These are phyloP conservation scores for Parochlus steinenii DNA, from an alignment of 2,888 invertebrate genomes.

Conservation along the genomic window DNA sequence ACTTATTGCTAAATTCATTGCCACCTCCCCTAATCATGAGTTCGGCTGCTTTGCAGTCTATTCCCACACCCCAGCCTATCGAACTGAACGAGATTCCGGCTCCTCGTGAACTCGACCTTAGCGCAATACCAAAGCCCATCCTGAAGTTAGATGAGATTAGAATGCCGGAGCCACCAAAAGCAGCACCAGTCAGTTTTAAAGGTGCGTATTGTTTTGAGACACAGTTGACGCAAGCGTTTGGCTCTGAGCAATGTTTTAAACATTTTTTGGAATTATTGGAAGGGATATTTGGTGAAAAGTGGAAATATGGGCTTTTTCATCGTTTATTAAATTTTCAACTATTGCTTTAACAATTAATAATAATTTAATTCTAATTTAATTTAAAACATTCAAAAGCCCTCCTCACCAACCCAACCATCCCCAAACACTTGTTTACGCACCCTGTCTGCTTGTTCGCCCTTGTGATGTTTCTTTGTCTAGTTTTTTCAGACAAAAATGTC, in stretches of 20 bases:
- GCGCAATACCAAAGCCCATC: constrained; percentile 42
- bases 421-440: neutral
- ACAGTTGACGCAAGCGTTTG: neutral
- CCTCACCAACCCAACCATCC: neutral
- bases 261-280: too few species aligned
- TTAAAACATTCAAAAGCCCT: too few species aligned
- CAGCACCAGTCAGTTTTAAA: constrained; percentile 1
- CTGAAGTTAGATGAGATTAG: constrained; percentile 39
- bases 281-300: too few species aligned
- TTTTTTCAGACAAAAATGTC: constrained; percentile 31
- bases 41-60: constrained; percentile 27
- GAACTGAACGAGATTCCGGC: constrained; percentile 45
- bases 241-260: too few species aligned
- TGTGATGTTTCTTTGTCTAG: constrained; percentile 29
- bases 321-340: too few species aligned
- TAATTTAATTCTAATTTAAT: too few species aligned
- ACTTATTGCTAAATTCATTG: too few species aligned
- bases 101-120: constrained; percentile 40
- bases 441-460: too few species aligned
- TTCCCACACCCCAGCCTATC: constrained; percentile 37
- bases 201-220: neutral
- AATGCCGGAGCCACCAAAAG: constrained; percentile 25
- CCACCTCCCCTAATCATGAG: too few species aligned
- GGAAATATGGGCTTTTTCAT: too few species aligned
- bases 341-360: too few species aligned